Percentiles rank a stretch among this genome's conserved stretches.
These are phyloP conservation scores for Poecile montanus DNA, from an alignment of 2,797 vertebrate genomes.

Conservation along the genomic window DNA sequence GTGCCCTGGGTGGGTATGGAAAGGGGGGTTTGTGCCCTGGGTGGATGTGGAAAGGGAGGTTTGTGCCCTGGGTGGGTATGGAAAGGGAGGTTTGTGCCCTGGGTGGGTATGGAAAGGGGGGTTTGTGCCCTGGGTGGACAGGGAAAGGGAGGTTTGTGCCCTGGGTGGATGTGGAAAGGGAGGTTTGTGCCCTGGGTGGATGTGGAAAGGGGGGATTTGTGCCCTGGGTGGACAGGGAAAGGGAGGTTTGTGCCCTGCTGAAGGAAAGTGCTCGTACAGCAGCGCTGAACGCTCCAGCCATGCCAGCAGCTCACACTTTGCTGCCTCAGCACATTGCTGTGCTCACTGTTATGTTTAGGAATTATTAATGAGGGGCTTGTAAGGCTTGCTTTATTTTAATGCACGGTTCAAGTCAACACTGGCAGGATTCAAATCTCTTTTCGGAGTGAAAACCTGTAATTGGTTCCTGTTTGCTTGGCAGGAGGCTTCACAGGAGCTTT, in stretches of 20 bases:
- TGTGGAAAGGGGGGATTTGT: not conserved
- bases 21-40: not conserved
- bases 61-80: no score
- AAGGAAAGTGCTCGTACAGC: not conserved
- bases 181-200: no score
- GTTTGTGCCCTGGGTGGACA: no score
- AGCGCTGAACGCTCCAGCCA: not conserved
- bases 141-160: not conserved
- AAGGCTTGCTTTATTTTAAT: not conserved
- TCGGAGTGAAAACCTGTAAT: not conserved
- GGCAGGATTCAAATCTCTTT: not conserved
- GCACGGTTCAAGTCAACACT: not conserved
- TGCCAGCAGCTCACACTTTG: conserved; percentile 5
- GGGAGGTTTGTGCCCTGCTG: not conserved
- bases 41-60: no score
- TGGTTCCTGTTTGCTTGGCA: not conserved
- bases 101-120: no score
- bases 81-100: no score
- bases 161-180: no score
- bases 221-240: no score
- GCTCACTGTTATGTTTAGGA: not conserved
- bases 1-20: not conserved
- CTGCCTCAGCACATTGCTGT: not conserved
- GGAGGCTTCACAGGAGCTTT: not conserved
- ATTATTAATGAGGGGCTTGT: conserved; percentile 38